These are phyloP conservation scores for Triplophysa bombifrons DNA, from an alignment of 2,797 vertebrate genomes.

Conservation along the genomic window DNA sequence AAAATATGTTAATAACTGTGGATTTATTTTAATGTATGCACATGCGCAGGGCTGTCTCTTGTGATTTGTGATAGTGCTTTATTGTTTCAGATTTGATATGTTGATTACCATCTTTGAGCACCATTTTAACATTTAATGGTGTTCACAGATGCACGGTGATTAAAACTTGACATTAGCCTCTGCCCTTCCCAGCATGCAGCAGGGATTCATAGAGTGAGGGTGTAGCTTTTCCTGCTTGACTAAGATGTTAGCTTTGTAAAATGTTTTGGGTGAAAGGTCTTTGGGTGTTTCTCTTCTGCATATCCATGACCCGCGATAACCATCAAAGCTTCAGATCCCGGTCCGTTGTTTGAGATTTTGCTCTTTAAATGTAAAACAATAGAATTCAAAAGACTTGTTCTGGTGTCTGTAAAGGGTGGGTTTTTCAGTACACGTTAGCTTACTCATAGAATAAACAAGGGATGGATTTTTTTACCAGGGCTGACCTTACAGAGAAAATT, in stretches of 20 bases:
- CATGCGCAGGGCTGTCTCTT: too few species aligned
- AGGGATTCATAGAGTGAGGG: slow-evolving; percentile 11
- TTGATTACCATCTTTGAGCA: neutral
- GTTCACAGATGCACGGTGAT: neutral
- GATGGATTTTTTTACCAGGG: slow-evolving; percentile 13
- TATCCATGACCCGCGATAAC: slow-evolving; percentile 19
- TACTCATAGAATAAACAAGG: slow-evolving; percentile 20
- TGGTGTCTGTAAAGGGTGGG: neutral
- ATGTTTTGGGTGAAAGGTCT: neutral
- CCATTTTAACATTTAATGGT: neutral
- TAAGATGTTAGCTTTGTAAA: neutral
- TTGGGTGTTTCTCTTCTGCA: slow-evolving; percentile 20
- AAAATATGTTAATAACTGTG: neutral
- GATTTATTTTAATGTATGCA: neutral
- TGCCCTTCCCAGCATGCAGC: neutral
- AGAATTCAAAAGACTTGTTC: neutral
- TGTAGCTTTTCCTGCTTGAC: slow-evolving; percentile 46
- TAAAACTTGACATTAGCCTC: neutral
- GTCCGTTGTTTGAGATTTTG: slow-evolving; percentile 6
- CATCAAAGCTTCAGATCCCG: slow-evolving; percentile 23
- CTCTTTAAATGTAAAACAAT: slow-evolving; percentile 21
- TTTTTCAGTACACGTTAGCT: neutral
- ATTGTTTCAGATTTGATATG: too few species aligned
- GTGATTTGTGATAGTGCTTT: too few species aligned
- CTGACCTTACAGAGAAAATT: neutral